These are phyloP conservation scores for Epinephelus fuscoguttatus DNA, from an alignment of 2,113 vertebrate species.

Conservation along the genomic window DNA sequence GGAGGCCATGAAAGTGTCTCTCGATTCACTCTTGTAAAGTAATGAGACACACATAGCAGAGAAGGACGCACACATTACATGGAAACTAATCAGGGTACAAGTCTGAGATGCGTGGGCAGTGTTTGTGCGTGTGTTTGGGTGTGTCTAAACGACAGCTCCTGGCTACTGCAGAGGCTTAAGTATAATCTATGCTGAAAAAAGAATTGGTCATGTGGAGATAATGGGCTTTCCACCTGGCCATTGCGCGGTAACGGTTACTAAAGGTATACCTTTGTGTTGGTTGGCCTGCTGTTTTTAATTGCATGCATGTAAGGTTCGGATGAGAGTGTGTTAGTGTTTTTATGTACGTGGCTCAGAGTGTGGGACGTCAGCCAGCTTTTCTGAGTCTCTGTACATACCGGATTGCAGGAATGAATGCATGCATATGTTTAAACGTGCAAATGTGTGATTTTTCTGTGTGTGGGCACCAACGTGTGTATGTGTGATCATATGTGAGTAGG, in stretches of 20 bases:
- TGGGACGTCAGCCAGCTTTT: not conserved
- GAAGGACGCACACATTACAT: slow-evolving; percentile 49
- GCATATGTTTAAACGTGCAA: not conserved
- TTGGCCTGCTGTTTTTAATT: not conserved
- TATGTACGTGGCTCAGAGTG: not conserved
- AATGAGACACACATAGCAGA: slow-evolving; percentile 44
- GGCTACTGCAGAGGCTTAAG: slow-evolving; percentile 30
- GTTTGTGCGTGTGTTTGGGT: slow-evolving; percentile 13
- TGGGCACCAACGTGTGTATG: not conserved
- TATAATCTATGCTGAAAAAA: slow-evolving; percentile 55
- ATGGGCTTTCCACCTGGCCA: slow-evolving; percentile 40
- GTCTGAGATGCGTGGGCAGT: not conserved
- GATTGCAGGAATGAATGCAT: not conserved
- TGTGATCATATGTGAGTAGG: slow-evolving; percentile 18
- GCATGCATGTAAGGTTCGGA: not conserved
- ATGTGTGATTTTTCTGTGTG: not conserved
- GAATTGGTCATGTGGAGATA: slow-evolving; percentile 44
- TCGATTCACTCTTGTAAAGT: slow-evolving; percentile 55
- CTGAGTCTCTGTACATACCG: not conserved
- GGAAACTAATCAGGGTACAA: slow-evolving; percentile 59
- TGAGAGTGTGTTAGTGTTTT: slow-evolving; percentile 11
- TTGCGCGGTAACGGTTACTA: slow-evolving; percentile 24
- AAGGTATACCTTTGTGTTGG: not conserved
- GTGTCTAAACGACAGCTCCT: slow-evolving; percentile 2
- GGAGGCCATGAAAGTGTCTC: slow-evolving; percentile 55